phyloP scores from a whole-genome alignment of 2,888 invertebrate genomes.

The Myopa tessellatipennis region DNA sequence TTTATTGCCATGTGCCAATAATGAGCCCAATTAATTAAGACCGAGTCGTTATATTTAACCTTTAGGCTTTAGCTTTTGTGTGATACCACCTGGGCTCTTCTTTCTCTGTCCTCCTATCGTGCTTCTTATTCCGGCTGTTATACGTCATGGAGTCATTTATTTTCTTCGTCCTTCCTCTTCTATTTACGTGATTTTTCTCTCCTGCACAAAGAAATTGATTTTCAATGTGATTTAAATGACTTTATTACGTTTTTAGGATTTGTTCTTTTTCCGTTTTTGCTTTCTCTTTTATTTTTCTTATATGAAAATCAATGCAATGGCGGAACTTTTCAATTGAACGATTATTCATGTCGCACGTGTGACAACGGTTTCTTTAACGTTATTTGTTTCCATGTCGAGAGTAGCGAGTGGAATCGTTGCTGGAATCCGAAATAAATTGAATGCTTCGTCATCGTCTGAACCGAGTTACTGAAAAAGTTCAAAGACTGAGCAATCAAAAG shows the following conservation, averaged over 20 bases:
- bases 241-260: neutral
- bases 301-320: neutral
- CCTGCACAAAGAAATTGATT: neutral
- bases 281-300: neutral
- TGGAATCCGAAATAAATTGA: no score
- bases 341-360: neutral
- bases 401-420: neutral
- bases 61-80: no score
- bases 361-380: neutral
- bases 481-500: neutral
- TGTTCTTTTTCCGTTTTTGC: no score
- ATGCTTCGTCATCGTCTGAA: no score
- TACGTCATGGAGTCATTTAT: no score
- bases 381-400: neutral
- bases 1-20: no score
- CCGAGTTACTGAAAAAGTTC: neutral
- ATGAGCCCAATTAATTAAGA: no score
- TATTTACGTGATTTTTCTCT: neutral
- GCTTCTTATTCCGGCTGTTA: neutral
- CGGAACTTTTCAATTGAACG: neutral
- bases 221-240: neutral
- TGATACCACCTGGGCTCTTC: neutral
- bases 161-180: no score
- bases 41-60: no score
- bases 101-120: neutral